A percentile compares a stretch with the other conserved stretches of the same genome.
Evolutionary conservation across 1,140 invertebrate species (phyloP).

Genomic region (Carposina sasakii): DNA sequence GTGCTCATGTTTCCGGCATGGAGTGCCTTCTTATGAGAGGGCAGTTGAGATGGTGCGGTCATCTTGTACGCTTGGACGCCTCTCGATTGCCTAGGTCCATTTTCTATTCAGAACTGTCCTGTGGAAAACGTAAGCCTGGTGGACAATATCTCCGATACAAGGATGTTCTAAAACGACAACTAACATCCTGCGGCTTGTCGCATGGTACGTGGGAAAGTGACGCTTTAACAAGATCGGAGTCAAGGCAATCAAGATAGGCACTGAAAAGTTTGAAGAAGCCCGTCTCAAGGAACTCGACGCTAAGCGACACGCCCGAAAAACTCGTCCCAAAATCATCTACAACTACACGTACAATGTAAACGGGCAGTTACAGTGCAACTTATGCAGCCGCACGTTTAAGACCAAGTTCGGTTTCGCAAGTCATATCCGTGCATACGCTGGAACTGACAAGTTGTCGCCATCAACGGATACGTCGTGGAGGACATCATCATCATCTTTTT

Average conservation of each 20-base stretch:
- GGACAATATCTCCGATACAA: background rate
- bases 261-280: background rate
- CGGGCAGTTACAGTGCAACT: too few relatives aligned
- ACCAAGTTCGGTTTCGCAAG: too few relatives aligned
- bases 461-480: too few relatives aligned
- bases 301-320: background rate
- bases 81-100: background rate
- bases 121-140: background rate
- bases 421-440: too few relatives aligned
- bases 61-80: too few relatives aligned
- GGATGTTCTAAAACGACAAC: background rate
- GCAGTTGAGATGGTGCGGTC: background rate
- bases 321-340: background rate
- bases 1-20: constrained; percentile 6
- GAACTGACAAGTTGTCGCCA: too few relatives aligned
- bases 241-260: background rate
- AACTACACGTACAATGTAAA: background rate
- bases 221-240: background rate
- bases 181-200: background rate
- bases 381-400: too few relatives aligned
- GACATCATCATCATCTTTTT: too few relatives aligned
- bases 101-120: background rate
- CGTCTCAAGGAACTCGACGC: background rate
- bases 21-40: constrained; percentile 7
- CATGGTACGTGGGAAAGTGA: background rate